Base-by-base conservation (phyloP, 2,888 invertebrate genomes). In the Ophraella communa region DNA sequence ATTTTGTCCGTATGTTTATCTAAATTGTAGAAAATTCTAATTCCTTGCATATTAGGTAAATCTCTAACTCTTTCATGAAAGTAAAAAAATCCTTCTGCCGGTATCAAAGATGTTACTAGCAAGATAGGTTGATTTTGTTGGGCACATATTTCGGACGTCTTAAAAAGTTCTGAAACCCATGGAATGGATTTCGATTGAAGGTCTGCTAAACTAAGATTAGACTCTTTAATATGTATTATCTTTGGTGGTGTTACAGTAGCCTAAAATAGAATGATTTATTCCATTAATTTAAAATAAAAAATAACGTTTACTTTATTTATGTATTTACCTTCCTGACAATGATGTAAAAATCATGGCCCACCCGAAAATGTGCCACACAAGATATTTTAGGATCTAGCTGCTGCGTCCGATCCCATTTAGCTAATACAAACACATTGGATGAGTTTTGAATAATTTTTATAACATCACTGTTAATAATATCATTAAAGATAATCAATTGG, bases 1-100 rank as follows among this genome's bases (percentile, higher is more conserved):
- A 93, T 91, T 1, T 84, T 79, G 0, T 90, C 90, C 0, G 90
- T 88, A 67, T 85, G 77, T 59, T 76, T 77, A 71, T 89, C 89
- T 66, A 88, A 79, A 59, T 92, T 87, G 35, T 91, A 85, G 5
- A 93, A 79, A 60, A 79, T 71, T 61, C 77, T 71, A 4, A 80
- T 67, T 44, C 69, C 64, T 14, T 71, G 66, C 64, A 76, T 75
- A 33, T 78, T 72, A 3, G 74, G 69, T 17, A 71, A 62, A 0
- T 70, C 65, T 35, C 74, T 72, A 2, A 81, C 64, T 53, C 76
- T 76, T 44, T 75, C 68, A 0, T 75, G 68, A 68, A 82, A 82
- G 60, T 79, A 79, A 2, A 45, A 62, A 18, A 78, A 74, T 10
- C 82, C 82, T 74, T 82, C 81, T 0, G 73, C 67, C 4, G 82